These are phyloP conservation scores for Erinaceus europaeus DNA, from an alignment of 2,113 vertebrate genomes.

Conservation along the genomic window DNA sequence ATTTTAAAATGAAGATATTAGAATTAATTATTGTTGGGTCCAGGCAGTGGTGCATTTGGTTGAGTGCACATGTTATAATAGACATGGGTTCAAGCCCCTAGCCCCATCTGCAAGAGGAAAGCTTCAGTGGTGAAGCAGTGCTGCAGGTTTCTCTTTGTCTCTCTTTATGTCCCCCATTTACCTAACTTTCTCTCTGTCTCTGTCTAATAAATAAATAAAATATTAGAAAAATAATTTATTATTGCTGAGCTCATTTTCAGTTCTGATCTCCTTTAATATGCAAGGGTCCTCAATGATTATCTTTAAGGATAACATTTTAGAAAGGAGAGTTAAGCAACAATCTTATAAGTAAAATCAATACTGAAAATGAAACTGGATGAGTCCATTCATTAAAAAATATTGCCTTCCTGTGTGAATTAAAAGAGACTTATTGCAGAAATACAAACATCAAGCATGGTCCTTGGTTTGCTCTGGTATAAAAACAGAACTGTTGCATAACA, in stretches of 20 bases:
- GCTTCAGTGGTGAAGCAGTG: too few species aligned
- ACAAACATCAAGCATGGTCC: not conserved
- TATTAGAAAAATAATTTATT: too few species aligned
- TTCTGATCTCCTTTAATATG: not conserved
- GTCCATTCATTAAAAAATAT: not conserved
- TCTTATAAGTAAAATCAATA: not conserved
- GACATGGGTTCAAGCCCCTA: too few species aligned
- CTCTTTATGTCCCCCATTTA: too few species aligned
- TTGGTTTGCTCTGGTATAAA: not conserved
- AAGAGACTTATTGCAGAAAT: not conserved
- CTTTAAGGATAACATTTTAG: not conserved
- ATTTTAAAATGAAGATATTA: not conserved
- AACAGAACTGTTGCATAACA: not conserved
- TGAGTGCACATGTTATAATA: too few species aligned
- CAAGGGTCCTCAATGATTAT: not conserved
- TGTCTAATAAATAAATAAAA: too few species aligned
- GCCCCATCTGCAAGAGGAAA: too few species aligned
- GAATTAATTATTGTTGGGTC: not conserved
- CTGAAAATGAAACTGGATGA: not conserved
- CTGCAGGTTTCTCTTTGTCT: too few species aligned
- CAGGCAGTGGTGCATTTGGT: too few species aligned
- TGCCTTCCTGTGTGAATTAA: not conserved
- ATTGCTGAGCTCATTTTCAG: not conserved
- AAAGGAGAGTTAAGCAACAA: not conserved
- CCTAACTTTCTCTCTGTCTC: too few species aligned